Conservation (phyloP, 2,888 invertebrate genomes). For the Andrena trimmerana region DNA sequence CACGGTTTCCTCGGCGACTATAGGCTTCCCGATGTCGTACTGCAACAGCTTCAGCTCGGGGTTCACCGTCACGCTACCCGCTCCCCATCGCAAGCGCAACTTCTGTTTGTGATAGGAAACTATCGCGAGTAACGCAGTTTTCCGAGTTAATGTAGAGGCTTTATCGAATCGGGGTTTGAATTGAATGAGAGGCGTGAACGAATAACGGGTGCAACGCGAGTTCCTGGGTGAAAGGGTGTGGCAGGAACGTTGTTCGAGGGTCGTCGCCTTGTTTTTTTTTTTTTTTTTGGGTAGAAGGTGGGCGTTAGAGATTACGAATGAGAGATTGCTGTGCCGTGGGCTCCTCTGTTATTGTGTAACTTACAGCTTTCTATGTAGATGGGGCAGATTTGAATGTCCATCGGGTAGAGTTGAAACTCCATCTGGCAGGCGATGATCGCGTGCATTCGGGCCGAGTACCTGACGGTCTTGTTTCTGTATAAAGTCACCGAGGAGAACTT, state of each 20-base stretch:
- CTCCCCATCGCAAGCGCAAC: constrained; percentile 91
- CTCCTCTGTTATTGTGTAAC: constrained; percentile 78
- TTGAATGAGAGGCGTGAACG: not conserved
- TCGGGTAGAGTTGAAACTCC: constrained; percentile 94
- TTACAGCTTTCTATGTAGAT: constrained; percentile 94
- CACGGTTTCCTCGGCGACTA: constrained; percentile 90
- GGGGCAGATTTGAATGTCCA: constrained; percentile 94
- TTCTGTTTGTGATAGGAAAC: constrained; percentile 93
- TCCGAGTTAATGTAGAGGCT: constrained; percentile 29
- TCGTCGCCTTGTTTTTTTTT: too few species aligned
- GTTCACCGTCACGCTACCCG: constrained; percentile 91
- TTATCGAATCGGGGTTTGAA: not conserved
- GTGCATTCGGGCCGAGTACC: constrained; percentile 93
- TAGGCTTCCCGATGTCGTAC: constrained; percentile 91
- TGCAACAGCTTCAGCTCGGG: constrained; percentile 92
- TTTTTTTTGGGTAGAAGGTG: too few species aligned
- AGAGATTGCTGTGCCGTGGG: too few species aligned
- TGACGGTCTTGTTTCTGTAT: constrained; percentile 92
- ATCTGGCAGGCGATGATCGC: constrained; percentile 95
- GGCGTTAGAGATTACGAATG: too few species aligned
- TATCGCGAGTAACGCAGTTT: constrained; percentile 80
- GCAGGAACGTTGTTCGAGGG: too few species aligned
- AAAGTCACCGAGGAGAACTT: constrained; percentile 93
- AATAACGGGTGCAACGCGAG: too few species aligned
- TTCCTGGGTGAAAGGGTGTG: too few species aligned